Base-by-base conservation (phyloP, 2,888 invertebrate genomes). In the Acrobasis suavella region DNA sequence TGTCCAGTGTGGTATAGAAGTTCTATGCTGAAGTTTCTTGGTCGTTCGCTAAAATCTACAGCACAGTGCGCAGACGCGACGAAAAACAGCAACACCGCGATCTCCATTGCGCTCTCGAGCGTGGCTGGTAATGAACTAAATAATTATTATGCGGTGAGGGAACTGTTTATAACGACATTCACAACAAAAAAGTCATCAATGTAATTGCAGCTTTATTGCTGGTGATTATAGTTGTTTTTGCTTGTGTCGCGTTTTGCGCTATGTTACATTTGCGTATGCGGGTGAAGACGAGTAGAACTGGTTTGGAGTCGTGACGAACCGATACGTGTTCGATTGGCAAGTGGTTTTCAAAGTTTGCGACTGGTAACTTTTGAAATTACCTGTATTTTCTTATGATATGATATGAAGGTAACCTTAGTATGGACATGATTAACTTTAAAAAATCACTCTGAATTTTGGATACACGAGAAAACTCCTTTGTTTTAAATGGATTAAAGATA, bases 1-100 rank as follows among this genome's bases (percentile, higher is more conserved):
- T 74, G 67, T 17, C 87, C 88, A 2, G 91, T 90, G 50, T 83
- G 78, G 67, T 91, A 82, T n/a, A 92, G 68, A 0, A 92, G 67
- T 69, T 89, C 91, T 10, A 91, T 80, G 65, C 91, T 91, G 65
- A 91, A 91, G 65, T 91, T 91, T 58, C 90, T 80, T 12, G 89
- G 84, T 65, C 89, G 74, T 17, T 83, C 87, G 75, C 82, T 86
- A 67, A 91, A 91, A 10, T 91, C 87, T 12, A 81, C 66, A 9
- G 77, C 78, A 72, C 85, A 82, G 64, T 81, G 79, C 76, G 86
- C 86, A 65, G 78, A 67, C 62, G 82, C 74, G 67, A 81, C 69
- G 65, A 83, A 73, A 49, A 87, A 70, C 59, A 85, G 67, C 49
- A 86, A 63, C 67, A 77, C 66, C 63, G 74, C 68, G 52, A 71